Percentiles rank a stretch among this genome's conserved stretches.
These are phyloP conservation scores for Hozukius guyotensis DNA, from an alignment of 2,797 vertebrate genomes.

Conservation along the genomic window DNA sequence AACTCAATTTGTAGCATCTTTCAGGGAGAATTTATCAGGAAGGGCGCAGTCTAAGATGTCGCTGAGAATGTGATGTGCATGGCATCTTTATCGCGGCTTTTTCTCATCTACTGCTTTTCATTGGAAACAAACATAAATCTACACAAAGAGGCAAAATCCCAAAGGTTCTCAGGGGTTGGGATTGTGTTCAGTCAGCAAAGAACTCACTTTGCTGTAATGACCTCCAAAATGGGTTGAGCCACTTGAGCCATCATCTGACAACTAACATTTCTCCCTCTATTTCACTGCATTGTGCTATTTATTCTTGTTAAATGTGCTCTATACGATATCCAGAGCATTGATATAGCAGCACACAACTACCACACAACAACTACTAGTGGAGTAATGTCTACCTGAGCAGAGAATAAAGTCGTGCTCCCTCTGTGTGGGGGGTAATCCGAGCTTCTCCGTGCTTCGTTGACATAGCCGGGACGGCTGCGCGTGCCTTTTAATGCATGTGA, in stretches of 20 bases:
- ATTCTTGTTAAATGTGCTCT: neutral
- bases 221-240: constrained; percentile 21
- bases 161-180: constrained; percentile 19
- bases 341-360: neutral
- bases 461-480: neutral
- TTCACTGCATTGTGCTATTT: neutral
- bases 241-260: neutral
- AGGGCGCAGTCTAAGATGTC: neutral
- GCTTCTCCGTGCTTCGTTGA: neutral
- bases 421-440: neutral
- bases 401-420: neutral
- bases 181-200: constrained; percentile 47
- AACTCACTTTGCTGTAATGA: constrained; percentile 27
- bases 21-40: constrained; percentile 1
- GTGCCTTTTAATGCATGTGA: no score
- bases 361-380: no score
- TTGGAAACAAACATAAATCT: constrained; percentile 40
- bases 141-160: constrained; percentile 16
- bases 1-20: constrained; percentile 28
- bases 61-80: neutral
- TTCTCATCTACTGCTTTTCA: neutral
- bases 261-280: neutral
- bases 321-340: no score
- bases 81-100: constrained; percentile 20
- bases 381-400: neutral